phyloP scores from a whole-genome alignment of 2,113 vertebrate species.

The Pseudopipra pipra region DNA sequence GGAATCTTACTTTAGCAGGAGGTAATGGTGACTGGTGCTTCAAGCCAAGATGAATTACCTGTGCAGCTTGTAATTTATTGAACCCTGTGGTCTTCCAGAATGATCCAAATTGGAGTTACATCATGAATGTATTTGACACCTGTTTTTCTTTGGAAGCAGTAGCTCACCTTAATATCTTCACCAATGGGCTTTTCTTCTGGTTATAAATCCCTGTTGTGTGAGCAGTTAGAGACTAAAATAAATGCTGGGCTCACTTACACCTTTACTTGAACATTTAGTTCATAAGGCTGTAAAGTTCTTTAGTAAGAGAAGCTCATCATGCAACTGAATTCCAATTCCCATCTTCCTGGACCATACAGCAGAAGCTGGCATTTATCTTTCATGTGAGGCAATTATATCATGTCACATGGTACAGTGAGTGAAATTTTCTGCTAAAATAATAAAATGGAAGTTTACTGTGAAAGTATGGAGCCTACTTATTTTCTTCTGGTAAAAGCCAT shows the following conservation, averaged over 20 bases:
- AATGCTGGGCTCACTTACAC: not conserved
- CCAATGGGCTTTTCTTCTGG: not conserved
- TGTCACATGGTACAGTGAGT: not conserved
- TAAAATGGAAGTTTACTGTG: slow-evolving; percentile 26
- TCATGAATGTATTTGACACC: not conserved
- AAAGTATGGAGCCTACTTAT: not conserved
- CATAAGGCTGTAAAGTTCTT: not conserved
- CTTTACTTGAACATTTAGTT: not conserved
- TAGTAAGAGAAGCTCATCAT: not conserved
- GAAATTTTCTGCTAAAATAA: slow-evolving; percentile 32
- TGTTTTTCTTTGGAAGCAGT: not conserved
- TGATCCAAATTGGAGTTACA: not conserved
- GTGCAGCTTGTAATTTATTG: slow-evolving; percentile 17
- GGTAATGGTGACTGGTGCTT: not conserved
- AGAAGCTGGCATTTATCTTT: slow-evolving; percentile 3
- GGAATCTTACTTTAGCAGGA: slow-evolving; percentile 7
- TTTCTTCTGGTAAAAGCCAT: slow-evolving; percentile 20
- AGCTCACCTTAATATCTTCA: not conserved
- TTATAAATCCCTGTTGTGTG: not conserved
- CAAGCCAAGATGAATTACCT: slow-evolving; percentile 27
- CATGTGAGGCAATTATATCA: not conserved
- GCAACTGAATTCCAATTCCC: not conserved
- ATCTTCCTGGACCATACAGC: not conserved
- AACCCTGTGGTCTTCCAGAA: slow-evolving; percentile 13
- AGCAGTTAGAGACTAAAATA: not conserved